Evolutionary conservation across 2,113 vertebrate species (phyloP), one percentile per base, ranked within the genome.

Genomic region (Hemibagrus wyckioides): DNA sequence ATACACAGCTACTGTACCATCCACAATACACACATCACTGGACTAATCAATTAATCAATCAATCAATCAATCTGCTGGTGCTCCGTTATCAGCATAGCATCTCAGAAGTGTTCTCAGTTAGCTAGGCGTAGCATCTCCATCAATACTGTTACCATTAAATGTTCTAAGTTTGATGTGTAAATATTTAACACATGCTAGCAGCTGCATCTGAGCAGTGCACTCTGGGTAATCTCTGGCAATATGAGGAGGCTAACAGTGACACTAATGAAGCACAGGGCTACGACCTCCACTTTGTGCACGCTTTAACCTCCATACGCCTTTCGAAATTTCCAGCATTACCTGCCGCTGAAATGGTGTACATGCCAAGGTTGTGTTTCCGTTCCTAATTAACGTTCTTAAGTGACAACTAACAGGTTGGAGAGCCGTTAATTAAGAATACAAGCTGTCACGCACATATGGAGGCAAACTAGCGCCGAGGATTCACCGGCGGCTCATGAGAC

Each of bases 371-470:
- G 21, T 13, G 2, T 56, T 21, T 86, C 44, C 0, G 13, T 63
- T 44, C 48, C 63, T 59, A 75, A 83, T 84, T 82, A 87, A 48
- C 21, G 48, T n/a, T 63, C 50, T 77, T 75, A 88, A 84, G 61
- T 82, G 76, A 81, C 50, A 79, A 84, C 80, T 86, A 88, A 63
- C 48, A 84, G 67, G 41, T 61, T 71, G 75, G 82, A 84, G 28
- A 39, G 19, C 36, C 71, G 59, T 56, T 69, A 88, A 89, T 87
- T 79, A 88, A 82, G 59, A 77, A 67, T 79, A 41, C 81, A 90
- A 86, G 59, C 84, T 88, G 81, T 63, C 80, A 76, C 50, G 25
- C 30, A 10, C 77, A 80, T 89, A 80, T 65, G 36, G 39, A 73
- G 84, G 13, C 56, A 50, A 33, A 79, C 21, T 14, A 52, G 56